These are phyloP conservation scores for Rotaria sp. DNA, from an alignment of 2,888 invertebrate genomes.

Conservation along the genomic window DNA sequence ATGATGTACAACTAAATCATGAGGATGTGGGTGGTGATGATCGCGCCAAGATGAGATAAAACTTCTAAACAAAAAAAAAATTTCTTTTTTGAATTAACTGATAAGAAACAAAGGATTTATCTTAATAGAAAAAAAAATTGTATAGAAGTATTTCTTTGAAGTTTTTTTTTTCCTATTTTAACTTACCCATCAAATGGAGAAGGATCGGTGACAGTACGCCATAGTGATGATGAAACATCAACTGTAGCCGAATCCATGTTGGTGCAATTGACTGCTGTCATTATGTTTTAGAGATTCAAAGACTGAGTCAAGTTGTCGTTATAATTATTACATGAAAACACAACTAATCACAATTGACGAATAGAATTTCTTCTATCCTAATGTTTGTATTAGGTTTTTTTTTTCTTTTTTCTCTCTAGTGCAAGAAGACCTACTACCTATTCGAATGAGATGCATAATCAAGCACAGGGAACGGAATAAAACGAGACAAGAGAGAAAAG, in stretches of 20 bases:
- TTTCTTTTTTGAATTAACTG: not conserved
- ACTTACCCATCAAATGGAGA: slow-evolving; percentile 1
- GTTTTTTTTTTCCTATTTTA: not conserved
- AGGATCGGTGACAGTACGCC: not conserved
- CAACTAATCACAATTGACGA: slow-evolving; percentile 25
- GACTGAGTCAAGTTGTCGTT: not conserved
- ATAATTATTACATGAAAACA: slow-evolving; percentile 29
- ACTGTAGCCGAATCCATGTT: not conserved
- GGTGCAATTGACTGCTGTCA: slow-evolving; percentile 1
- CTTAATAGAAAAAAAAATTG: not conserved
- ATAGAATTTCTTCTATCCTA: not conserved
- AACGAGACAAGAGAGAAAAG: not conserved
- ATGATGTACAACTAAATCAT: slow-evolving; percentile 9
- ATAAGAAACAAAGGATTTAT: slow-evolving; percentile 6
- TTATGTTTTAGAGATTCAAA: slow-evolving; percentile 13
- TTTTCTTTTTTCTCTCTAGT: not conserved
- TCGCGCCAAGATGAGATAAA: slow-evolving; percentile 22
- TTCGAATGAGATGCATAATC: slow-evolving; percentile 13
- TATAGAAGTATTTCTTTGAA: not conserved
- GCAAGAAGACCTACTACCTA: slow-evolving; percentile 14
- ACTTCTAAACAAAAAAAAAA: not conserved
- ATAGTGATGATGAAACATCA: slow-evolving; percentile 14
- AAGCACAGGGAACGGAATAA: not conserved
- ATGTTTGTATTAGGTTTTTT: slow-evolving; percentile 1
- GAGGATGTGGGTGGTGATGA: not conserved